Percentiles rank a stretch among this genome's conserved stretches.
phyloP scores from a whole-genome alignment of 2,888 invertebrate species.

The Pseudoips prasinana region DNA sequence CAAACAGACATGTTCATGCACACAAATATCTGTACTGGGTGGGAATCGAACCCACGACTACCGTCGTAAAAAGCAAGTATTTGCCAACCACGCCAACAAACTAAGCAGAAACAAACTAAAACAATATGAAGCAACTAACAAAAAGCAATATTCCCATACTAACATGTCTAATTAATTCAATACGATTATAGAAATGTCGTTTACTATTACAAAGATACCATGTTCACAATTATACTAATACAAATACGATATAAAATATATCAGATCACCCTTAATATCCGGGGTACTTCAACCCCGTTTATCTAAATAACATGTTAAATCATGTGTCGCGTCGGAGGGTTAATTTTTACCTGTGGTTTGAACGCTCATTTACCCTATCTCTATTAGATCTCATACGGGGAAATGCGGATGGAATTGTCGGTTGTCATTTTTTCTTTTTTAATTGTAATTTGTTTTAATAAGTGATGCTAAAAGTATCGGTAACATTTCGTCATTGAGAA shows the following conservation, averaged over 20 bases:
- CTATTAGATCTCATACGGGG: constrained; percentile 48
- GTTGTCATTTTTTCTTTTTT: constrained; percentile 19
- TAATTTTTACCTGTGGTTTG: constrained; percentile 47
- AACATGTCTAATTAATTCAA: constrained; percentile 28
- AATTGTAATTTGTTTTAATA: constrained; percentile 7
- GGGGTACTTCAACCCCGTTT: constrained; percentile 53
- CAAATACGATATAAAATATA: constrained; percentile 31
- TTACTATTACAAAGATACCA: constrained; percentile 29
- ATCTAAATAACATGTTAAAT: constrained; percentile 69
- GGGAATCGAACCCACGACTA: too few relatives aligned
- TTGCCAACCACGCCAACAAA: too few relatives aligned
- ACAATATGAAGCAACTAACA: not conserved
- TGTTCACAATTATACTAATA: constrained; percentile 40
- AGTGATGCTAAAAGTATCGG: too few relatives aligned
- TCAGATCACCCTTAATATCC: constrained; percentile 51
- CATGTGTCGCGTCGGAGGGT: constrained; percentile 39
- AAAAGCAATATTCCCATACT: constrained; percentile 8
- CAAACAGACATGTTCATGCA: too few relatives aligned
- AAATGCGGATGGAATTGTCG: constrained; percentile 29
- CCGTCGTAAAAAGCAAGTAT: too few relatives aligned
- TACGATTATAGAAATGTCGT: constrained; percentile 37
- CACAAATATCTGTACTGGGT: too few relatives aligned
- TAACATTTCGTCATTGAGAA: too few relatives aligned
- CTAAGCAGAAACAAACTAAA: too few relatives aligned
- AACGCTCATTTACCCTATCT: constrained; percentile 55